Percentiles rank a stretch among this genome's conserved stretches.
phyloP scores from a whole-genome alignment of 2,797 vertebrate genomes.

The Arremon brunneinucha region DNA sequence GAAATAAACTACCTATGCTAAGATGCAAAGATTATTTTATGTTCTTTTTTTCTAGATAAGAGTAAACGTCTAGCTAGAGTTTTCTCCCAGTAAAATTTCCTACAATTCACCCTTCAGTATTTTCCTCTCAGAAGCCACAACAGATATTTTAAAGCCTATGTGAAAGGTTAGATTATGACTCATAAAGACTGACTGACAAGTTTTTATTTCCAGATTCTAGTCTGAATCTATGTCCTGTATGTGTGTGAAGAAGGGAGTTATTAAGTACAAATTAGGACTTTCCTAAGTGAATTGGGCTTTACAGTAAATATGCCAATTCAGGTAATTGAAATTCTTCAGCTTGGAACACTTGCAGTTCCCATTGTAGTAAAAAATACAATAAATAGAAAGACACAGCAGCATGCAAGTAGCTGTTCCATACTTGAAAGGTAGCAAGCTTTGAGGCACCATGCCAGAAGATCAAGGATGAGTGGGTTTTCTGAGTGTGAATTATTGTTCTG shows the following conservation, averaged over 20 bases:
- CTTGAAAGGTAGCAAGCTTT: not conserved
- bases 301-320: not conserved
- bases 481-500: constrained; percentile 12
- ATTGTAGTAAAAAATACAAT: not conserved
- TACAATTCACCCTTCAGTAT: not conserved
- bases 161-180: not conserved
- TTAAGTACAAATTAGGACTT: not conserved
- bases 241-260: not conserved
- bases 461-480: not conserved
- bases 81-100: not conserved
- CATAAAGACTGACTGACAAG: not conserved
- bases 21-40: not conserved
- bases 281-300: not conserved
- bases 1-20: not conserved
- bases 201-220: not conserved
- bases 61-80: not conserved
- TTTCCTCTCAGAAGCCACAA: not conserved
- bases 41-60: not conserved
- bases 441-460: constrained; percentile 14
- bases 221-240: not conserved
- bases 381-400: not conserved
- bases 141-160: not conserved
- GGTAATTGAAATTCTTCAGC: not conserved
- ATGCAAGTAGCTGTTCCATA: not conserved
- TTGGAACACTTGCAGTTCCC: not conserved